phyloP scores from a whole-genome alignment of 1,140 invertebrate species.

The Apolygus lucorum region DNA sequence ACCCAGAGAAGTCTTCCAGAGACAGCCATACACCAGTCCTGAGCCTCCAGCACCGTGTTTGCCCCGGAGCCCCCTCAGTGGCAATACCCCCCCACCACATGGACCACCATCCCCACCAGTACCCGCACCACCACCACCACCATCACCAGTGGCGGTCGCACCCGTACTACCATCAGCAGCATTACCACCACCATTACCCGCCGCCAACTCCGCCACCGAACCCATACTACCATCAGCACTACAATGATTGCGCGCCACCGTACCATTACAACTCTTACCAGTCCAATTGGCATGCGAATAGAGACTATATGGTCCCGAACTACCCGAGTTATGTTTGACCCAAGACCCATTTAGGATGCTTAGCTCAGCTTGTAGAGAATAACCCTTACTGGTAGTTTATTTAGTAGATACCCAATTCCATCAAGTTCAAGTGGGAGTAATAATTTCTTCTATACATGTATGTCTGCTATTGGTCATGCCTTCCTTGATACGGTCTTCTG shows the following conservation, averaged over 20 bases:
- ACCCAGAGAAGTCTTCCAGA: constrained; percentile 22
- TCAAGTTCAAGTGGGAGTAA: no score
- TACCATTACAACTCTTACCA: constrained; percentile 17
- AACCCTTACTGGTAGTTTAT: constrained; percentile 30
- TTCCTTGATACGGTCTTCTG: no score
- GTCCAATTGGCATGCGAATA: constrained; percentile 22
- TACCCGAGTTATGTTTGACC: constrained; percentile 31
- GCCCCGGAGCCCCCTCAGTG: constrained; percentile 9
- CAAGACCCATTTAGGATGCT: constrained; percentile 31
- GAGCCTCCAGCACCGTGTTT: constrained; percentile 19
- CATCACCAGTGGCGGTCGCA: constrained; percentile 27
- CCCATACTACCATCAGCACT: constrained; percentile 13
- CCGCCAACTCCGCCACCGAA: constrained; percentile 21
- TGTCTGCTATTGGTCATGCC: no score
- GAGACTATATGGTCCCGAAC: constrained; percentile 25
- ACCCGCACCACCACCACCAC: constrained; percentile 27
- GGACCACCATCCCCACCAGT: constrained; percentile 20
- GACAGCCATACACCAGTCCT: constrained; percentile 22
- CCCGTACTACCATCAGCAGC: constrained; percentile 29
- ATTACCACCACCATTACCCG: constrained; percentile 25
- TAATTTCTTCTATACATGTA: no score
- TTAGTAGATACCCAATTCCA: no score
- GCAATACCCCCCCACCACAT: constrained; percentile 2
- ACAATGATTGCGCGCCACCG: constrained; percentile 13
- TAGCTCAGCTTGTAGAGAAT: constrained; percentile 32